Conservation (phyloP, 2,113 vertebrate genomes). For the Caloenas nicobarica region DNA sequence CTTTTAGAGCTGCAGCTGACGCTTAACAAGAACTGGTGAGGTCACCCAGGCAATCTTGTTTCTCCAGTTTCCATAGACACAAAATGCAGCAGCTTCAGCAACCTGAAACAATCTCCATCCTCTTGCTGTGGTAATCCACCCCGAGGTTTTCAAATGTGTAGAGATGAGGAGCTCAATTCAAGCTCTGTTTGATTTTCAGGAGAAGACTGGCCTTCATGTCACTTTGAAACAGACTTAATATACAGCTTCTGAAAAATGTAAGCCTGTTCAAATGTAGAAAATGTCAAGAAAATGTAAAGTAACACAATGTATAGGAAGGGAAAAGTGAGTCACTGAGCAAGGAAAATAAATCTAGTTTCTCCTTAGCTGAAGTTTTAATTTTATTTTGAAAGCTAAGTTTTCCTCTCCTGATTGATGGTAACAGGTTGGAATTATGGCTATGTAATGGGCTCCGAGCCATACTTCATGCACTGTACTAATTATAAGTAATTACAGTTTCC, state of each 20-base stretch:
- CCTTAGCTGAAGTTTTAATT: not conserved
- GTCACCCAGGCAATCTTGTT: not conserved
- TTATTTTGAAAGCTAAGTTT: constrained; percentile 32
- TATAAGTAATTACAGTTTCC: constrained; percentile 55
- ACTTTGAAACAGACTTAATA: not conserved
- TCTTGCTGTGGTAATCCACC: not conserved
- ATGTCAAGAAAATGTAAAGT: not conserved
- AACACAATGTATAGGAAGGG: not conserved
- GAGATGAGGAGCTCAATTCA: not conserved
- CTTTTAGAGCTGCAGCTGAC: not conserved
- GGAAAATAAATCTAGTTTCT: not conserved
- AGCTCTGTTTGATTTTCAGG: not conserved
- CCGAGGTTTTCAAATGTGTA: not conserved
- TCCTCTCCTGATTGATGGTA: constrained; percentile 23
- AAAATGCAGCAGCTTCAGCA: not conserved
- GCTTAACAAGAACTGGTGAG: not conserved
- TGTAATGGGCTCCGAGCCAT: constrained; percentile 33
- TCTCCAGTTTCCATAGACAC: not conserved
- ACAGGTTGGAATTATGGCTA: constrained; percentile 32
- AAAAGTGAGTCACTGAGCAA: not conserved
- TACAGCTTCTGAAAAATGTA: not conserved
- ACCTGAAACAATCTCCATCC: not conserved
- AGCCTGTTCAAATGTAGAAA: not conserved
- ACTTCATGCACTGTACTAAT: constrained; percentile 39
- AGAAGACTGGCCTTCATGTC: not conserved